Base-by-base conservation (phyloP, 2,888 invertebrate genomes). In the Apodemia mormo region DNA sequence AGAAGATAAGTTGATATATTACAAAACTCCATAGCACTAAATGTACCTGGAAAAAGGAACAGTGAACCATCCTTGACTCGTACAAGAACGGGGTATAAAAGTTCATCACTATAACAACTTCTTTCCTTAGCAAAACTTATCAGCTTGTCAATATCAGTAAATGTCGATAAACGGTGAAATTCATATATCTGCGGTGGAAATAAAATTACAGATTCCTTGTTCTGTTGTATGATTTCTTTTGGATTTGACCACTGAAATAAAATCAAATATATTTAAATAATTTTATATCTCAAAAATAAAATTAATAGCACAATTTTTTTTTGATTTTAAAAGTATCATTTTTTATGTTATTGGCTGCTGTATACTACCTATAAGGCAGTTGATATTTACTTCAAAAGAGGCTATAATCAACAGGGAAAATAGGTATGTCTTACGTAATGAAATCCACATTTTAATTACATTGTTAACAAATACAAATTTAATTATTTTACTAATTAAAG, bases 171-270 rank as follows among this genome's bases (percentile, higher is more conserved):
- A 67, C 96, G 94, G 12, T 93, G 92, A 1, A 97, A 83, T 88
- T 98, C 97, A 82, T 97, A 97, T 68, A 94, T 85, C 85, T 98
- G 98, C 0, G 98, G 97, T 2, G 96, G 96, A 66, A 95, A 95
- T 14, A 98, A 80, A 69, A 86, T 81, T 33, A 94, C 79, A 72
- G 92, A 82, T 37, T 85, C 82, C 8, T 83, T 82, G n/a, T 75
- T 89, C 61, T 84, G 83, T 45, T 86, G 78, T 70, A 95, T 78
- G 67, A 94, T 84, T 70, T 94, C 92, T 7, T 85, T 79, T 1
- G 96, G 96, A 14, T 87, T 87, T 61, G 90, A 89, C 97, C 97
- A 97, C 97, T 97, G 81, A 45, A 94, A 79, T 14, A 40, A 29
- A 52, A 29, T 22, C 22, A 22, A 22, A 22, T 22, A 22, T 22